These are phyloP conservation scores for Mastomys natalensis DNA, from an alignment of 2,113 vertebrate species.

Conservation along the genomic window DNA sequence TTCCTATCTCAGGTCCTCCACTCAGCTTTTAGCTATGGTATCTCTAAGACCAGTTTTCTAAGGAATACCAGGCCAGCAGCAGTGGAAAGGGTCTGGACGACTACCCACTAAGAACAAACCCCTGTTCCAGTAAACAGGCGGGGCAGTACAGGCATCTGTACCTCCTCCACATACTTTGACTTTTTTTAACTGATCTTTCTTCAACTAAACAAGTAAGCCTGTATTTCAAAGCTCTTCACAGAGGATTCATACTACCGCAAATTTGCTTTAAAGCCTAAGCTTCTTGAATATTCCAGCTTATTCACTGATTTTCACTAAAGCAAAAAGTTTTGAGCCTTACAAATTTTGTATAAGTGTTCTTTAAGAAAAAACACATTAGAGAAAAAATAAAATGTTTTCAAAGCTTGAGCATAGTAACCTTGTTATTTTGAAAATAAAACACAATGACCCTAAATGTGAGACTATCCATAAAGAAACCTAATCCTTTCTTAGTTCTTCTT, in stretches of 20 bases:
- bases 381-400: slow-evolving; percentile 42
- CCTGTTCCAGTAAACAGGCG: fast-evolving
- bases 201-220: background rate
- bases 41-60: fast-evolving
- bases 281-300: background rate
- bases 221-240: background rate
- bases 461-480: background rate
- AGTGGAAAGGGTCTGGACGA: background rate
- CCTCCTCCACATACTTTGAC: background rate
- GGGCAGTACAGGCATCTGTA: fast-evolving
- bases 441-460: background rate
- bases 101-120: too few relatives aligned
- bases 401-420: background rate
- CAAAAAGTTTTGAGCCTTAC: background rate
- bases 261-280: background rate
- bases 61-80: fast-evolving
- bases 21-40: background rate
- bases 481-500: background rate
- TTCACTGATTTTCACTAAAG: background rate
- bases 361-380: slow-evolving; percentile 4
- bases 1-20: background rate
- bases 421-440: slow-evolving; percentile 54
- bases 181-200: background rate
- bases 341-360: slow-evolving; percentile 29
- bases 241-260: background rate